Evolutionary conservation across 2,888 invertebrate species (phyloP), one percentile per base, ranked within the genome.

Genomic region (Nomada hirtipes): DNA sequence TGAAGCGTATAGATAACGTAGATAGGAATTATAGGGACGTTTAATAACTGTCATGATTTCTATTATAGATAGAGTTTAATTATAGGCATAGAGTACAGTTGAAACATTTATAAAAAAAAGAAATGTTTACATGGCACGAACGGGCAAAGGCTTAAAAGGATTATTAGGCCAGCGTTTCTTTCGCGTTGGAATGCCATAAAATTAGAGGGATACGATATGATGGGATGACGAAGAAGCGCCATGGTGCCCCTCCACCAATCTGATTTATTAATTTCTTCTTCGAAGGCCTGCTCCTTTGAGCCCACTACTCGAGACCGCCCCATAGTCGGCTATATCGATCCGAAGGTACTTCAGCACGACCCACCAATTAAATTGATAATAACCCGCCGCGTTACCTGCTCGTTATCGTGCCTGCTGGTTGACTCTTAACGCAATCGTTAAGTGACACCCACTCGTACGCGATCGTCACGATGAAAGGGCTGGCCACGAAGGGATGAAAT

Each of bases 191-290:
- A 87, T 82, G 85, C 85, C 75, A 71, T 76, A 83, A 84, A 83
- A 53, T 68, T 60, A 36, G 52, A n/a, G 63, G 87, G 85, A 85
- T 89, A 87, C 67, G 76, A 79, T 80, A 82, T 73, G 72, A 72
- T 50, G 69, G 80, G 68, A 82, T 80, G 87, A 82, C 77, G 79
- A 36, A 80, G 79, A 65, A 65, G 61, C 87, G 76, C 87, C 83
- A 76, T 20, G 82, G 65, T 83, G 87, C 77, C 64, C 83, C 67
- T 52, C 60, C 63, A 23, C 44, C 29, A 68, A 36, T 47, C 71
- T 88, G 86, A 90, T 90, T 90, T 89, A 90, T 90, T 90, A 89
- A 90, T 90, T 90, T 84, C 63, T 63, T 74, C 60, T 61, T 52
- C 20, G 64, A 80, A 67, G 72, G 57, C 47, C 65, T 61, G 55